Base-by-base conservation (phyloP, 1,140 invertebrate genomes). In the Acromyrmex charruanus region DNA sequence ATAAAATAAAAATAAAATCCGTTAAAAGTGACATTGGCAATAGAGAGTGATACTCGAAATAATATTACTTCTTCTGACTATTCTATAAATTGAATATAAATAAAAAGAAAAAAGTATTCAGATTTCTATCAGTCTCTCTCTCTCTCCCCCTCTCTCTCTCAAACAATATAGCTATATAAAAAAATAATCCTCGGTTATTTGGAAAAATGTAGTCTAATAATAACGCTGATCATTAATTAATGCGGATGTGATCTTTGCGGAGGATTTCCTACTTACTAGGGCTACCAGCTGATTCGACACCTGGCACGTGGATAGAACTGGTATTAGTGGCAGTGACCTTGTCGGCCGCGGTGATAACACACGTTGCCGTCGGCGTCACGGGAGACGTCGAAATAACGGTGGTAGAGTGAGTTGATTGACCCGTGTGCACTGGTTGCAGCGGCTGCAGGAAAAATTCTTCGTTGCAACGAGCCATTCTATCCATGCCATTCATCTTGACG, bases 401-500 rank as follows among this genome's bases (percentile, higher is more conserved):
- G 25, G 39, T 49, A 5, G 53, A 31, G n/a, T 28, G 77, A 80
- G 69, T 74, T 75, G 69, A 84, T 21, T 81, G 80, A 39, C 39
- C 63, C 9, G 88, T 59, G 25, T 87, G 85, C 90, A 88, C 86
- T 59, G 74, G 59, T 31, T 92, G 89, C 28, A 90, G 58, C 9
- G 84, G 85, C 49, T 91, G 87, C 10, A 91, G 68, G 31, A 44
- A 69, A 28, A 39, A 91, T 49, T 77, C 87, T 44, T 93, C 92
- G 28, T 82, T 90, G 82, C 90, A 89, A 74, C 91, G 91, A n/a
- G 92, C 91, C 93, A 94, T 93, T 63, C 58, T 86, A 49, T 86
- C 82, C n/a, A 65, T 87, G 51, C 72, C 87, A 44, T 65, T 91
- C 87, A 92, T 91, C 35, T 86, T 81, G 82, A 35, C 3, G 12